Conservation (phyloP, 2,113 vertebrate genomes). For the Podarcis muralis region DNA sequence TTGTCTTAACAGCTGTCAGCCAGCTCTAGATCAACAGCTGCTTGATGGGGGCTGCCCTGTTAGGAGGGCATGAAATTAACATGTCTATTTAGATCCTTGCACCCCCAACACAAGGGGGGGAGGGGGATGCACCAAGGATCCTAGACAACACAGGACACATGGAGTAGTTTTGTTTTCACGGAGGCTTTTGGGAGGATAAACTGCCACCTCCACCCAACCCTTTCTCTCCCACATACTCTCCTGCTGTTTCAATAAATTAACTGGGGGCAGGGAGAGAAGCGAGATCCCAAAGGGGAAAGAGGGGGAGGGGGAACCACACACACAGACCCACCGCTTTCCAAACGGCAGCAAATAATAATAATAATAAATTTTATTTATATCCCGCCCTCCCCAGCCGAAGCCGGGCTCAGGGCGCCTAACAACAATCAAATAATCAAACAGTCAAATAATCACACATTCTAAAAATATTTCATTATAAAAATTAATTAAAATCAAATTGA, state of each 20-base stretch:
- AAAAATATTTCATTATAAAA: too few relatives aligned
- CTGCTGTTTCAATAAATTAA: conserved; percentile 10
- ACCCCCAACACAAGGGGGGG: conserved; percentile 23
- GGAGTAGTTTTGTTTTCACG: conserved; percentile 35
- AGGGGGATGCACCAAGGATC: not conserved
- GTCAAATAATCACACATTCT: too few relatives aligned
- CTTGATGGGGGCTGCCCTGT: conserved; percentile 4
- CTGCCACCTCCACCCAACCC: not conserved
- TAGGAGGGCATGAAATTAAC: conserved; percentile 64
- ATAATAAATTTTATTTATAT: too few relatives aligned
- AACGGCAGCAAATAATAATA: not conserved
- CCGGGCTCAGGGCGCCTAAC: too few relatives aligned
- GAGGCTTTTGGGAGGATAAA: not conserved
- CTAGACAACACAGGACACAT: conserved; percentile 49
- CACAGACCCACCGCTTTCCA: not conserved
- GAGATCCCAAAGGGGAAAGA: not conserved
- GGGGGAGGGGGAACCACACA: too few relatives aligned
- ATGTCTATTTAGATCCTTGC: conserved; percentile 62
- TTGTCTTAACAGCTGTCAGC: conserved; percentile 59
- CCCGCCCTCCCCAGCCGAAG: too few relatives aligned
- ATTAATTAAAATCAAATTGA: too few relatives aligned
- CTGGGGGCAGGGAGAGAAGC: fast-evolving
- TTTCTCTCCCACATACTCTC: not conserved
- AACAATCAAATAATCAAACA: too few relatives aligned
- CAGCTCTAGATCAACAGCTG: conserved; percentile 59